phyloP scores from a whole-genome alignment of 2,797 vertebrate species.

The Circus cinereus region DNA sequence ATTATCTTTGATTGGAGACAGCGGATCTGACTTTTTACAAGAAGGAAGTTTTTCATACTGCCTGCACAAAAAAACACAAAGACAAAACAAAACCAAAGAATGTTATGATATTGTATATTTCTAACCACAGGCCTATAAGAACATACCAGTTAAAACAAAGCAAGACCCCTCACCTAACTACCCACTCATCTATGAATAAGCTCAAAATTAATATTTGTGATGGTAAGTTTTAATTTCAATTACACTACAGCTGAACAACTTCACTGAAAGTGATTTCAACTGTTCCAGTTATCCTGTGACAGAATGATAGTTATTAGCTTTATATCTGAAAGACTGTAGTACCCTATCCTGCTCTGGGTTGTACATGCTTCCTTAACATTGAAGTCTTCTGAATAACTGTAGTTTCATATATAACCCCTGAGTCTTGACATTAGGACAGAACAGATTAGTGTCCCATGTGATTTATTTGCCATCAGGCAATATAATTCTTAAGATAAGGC shows the following conservation, averaged over 20 bases:
- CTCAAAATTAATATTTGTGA: neutral
- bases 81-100: neutral
- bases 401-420: neutral
- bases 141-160: neutral
- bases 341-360: neutral
- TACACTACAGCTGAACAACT: neutral
- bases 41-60: slow-evolving; percentile 76
- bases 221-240: neutral
- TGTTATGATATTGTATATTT: neutral
- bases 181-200: neutral
- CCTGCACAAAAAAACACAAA: slow-evolving; percentile 69
- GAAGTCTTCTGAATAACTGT: neutral
- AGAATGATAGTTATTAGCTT: neutral
- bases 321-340: neutral
- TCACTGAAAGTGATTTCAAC: neutral
- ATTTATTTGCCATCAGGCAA: neutral
- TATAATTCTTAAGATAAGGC: neutral
- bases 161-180: neutral
- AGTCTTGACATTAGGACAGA: neutral
- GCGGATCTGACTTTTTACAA: slow-evolving; percentile 75
- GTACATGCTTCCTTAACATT: neutral
- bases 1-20: slow-evolving; percentile 85
- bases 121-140: neutral
- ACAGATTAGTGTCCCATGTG: neutral
- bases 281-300: neutral